phyloP scores from a whole-genome alignment of 2,888 invertebrate genomes.

The Hydrotaea diabolus region DNA sequence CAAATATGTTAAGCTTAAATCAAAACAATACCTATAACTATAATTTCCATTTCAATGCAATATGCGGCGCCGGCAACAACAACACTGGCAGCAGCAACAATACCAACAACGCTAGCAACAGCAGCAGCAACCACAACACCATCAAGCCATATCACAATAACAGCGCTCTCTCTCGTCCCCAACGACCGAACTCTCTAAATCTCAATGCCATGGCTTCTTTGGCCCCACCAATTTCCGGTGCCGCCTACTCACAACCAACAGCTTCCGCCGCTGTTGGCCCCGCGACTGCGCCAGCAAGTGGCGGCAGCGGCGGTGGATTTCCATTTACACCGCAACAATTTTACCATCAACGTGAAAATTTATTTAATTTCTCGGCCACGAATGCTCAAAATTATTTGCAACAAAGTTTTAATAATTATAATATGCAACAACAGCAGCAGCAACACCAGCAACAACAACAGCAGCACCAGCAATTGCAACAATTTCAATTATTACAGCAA shows the following conservation, averaged over 20 bases:
- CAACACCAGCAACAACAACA: slow-evolving; percentile 52
- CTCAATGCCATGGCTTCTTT: slow-evolving; percentile 55
- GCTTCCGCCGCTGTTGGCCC: slow-evolving; percentile 44
- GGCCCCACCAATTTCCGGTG: slow-evolving; percentile 50
- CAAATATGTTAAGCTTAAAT: slow-evolving; percentile 64
- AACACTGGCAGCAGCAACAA: slow-evolving; percentile 57
- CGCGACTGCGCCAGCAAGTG: slow-evolving; percentile 39
- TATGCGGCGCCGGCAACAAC: slow-evolving; percentile 38
- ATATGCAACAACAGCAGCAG: slow-evolving; percentile 51
- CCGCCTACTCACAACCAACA: slow-evolving; percentile 35
- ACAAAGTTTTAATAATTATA: slow-evolving; percentile 34
- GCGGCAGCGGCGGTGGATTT: slow-evolving; percentile 33
- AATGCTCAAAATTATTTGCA: slow-evolving; percentile 36
- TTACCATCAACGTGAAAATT: slow-evolving; percentile 54
- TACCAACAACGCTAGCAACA: slow-evolving; percentile 64
- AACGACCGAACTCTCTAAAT: slow-evolving; percentile 64
- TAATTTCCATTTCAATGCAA: slow-evolving; percentile 64
- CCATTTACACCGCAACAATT: neutral
- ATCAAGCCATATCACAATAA: slow-evolving; percentile 47
- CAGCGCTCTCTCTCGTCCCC: slow-evolving; percentile 61
- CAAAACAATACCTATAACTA: slow-evolving; percentile 65
- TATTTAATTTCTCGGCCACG: slow-evolving; percentile 49
- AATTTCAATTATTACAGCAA: slow-evolving; percentile 47
- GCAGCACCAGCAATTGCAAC: slow-evolving; percentile 55
- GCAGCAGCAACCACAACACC: slow-evolving; percentile 51